Conservation (phyloP, 2,797 vertebrate species). For the Decapterus maruadsi region DNA sequence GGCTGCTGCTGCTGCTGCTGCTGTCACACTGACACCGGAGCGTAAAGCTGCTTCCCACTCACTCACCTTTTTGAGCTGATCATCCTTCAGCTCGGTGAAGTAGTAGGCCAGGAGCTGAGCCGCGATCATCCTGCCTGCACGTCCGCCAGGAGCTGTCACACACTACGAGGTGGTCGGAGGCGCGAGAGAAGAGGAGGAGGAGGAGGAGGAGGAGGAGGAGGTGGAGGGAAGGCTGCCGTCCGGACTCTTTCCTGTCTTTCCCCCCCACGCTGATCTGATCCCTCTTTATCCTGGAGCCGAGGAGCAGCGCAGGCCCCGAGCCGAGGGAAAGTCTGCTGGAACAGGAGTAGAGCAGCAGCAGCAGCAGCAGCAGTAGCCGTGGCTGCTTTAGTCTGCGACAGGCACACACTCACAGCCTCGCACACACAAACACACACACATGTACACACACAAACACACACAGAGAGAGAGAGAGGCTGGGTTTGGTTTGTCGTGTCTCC, state of each 20-base stretch:
- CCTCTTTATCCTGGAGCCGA: constrained; percentile 35
- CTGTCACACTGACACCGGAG: no score
- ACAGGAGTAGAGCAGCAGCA: constrained; percentile 21
- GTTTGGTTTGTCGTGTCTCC: constrained; percentile 48
- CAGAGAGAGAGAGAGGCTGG: constrained; percentile 35
- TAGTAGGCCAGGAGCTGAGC: constrained; percentile 98
- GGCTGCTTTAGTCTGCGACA: constrained; percentile 68
- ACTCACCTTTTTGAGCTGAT: constrained; percentile 95
- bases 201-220: constrained; percentile 11
- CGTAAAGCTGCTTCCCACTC: background rate
- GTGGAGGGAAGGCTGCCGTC: constrained; percentile 28
- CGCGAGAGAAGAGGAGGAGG: constrained; percentile 21
- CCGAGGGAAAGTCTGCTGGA: constrained; percentile 40
- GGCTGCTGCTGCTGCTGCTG: no score
- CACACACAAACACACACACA: constrained; percentile 32
- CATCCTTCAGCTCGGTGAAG: constrained; percentile 98
- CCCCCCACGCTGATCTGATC: constrained; percentile 42
- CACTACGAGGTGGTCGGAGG: constrained; percentile 19
- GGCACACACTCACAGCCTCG: constrained; percentile 39
- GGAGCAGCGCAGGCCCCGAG: constrained; percentile 41
- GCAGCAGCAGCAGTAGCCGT: constrained; percentile 35
- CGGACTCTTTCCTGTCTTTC: constrained; percentile 6
- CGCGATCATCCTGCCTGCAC: constrained; percentile 91
- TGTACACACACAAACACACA: constrained; percentile 38
- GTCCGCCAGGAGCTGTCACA: constrained; percentile 65